Percentiles rank a stretch among this genome's conserved stretches.
Evolutionary conservation across 2,797 vertebrate genomes (phyloP).

Genomic region (Morus bassanus): DNA sequence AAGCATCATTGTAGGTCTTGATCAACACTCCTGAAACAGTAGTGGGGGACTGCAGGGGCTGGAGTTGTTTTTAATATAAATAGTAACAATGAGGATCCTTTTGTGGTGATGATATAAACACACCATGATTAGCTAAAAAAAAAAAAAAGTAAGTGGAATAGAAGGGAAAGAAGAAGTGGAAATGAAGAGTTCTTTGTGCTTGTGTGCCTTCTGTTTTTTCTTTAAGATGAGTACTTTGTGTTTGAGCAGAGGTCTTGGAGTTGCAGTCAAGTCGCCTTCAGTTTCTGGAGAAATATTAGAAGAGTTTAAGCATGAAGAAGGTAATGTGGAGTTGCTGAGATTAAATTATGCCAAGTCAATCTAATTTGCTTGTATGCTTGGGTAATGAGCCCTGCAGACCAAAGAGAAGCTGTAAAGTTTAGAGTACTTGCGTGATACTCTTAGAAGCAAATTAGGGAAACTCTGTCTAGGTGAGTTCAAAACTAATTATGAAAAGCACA

Average conservation of each 20-base stretch:
- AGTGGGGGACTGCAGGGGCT: rapidly evolving
- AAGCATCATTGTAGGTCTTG: background rate
- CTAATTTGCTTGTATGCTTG: background rate
- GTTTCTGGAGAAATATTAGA: background rate
- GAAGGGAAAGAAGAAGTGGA: background rate
- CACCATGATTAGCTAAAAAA: background rate
- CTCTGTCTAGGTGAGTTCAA: background rate
- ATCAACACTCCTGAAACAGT: background rate
- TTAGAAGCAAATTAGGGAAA: background rate
- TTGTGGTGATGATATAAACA: background rate
- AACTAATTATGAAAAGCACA: background rate
- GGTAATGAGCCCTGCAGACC: background rate
- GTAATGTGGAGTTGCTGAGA: background rate
- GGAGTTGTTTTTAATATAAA: background rate
- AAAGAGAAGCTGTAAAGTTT: background rate
- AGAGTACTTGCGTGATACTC: background rate
- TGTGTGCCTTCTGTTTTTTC: background rate
- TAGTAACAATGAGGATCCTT: background rate
- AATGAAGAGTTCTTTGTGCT: background rate
- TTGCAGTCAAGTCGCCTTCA: background rate
- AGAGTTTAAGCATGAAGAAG: background rate
- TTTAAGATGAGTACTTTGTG: background rate
- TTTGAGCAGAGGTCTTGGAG: background rate
- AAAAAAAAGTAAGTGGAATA: background rate
- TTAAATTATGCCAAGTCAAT: background rate